phyloP scores from a whole-genome alignment of 2,797 vertebrate genomes.

The Myotis findleyi region DNA sequence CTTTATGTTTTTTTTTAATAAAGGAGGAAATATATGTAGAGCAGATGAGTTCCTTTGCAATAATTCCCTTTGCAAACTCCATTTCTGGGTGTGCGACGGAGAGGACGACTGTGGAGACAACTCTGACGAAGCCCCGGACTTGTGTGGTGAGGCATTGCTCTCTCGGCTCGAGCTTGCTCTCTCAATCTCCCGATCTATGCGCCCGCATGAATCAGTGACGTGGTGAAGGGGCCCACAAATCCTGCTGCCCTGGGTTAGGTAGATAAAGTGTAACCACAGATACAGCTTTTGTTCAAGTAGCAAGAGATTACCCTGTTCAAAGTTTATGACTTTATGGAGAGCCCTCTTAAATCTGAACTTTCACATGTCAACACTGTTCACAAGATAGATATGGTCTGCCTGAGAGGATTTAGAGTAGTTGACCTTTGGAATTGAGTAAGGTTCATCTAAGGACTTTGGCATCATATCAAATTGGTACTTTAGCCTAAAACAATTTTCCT shows the following conservation, averaged over 20 bases:
- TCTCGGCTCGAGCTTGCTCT: neutral
- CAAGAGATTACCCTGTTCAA: neutral
- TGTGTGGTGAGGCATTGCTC: conserved; percentile 94
- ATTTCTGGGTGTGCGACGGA: conserved; percentile 97
- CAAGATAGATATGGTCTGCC: neutral
- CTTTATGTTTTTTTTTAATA: conserved; percentile 4
- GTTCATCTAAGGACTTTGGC: neutral
- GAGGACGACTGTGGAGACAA: conserved; percentile 99
- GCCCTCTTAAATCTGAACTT: neutral
- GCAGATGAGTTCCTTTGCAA: conserved; percentile 98
- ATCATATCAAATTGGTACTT: neutral
- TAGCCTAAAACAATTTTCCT: neutral
- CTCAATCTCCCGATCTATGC: neutral
- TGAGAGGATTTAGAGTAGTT: neutral
- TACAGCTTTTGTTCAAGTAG: neutral
- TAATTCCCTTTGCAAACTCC: conserved; percentile 98
- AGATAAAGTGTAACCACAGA: neutral
- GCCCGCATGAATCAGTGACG: neutral
- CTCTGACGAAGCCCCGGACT: conserved; percentile 95
- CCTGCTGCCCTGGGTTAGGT: neutral
- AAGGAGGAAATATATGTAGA: conserved; percentile 96
- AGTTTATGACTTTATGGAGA: neutral
- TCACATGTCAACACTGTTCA: neutral
- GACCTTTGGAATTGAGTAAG: neutral
- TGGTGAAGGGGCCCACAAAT: neutral